Base-by-base conservation (phyloP, 2,888 invertebrate species). In the Coenonympha glycerion region DNA sequence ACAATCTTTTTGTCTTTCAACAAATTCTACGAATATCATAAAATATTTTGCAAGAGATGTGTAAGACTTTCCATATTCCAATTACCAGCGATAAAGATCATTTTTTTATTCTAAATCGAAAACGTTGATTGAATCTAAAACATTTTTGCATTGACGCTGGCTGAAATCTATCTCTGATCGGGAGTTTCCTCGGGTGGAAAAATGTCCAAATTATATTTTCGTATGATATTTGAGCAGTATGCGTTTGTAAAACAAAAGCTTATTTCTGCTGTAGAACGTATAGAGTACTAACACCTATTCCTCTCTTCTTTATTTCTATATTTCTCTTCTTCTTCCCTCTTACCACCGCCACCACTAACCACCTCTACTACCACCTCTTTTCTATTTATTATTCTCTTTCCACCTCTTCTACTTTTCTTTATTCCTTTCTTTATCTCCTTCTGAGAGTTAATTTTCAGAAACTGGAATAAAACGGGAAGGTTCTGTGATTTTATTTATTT, bases 91-190 rank as follows among this genome's bases (percentile, higher is more conserved):
- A 31, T 31, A 34, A 45, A 33, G 45, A 45, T 45, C 44, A 45
- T 45, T 36, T 49, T 36, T 39, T 31, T 19, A 40, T 34, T 52
- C 47, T 41, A 52, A 55, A 68, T 65, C 71, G 66, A 76, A 78
- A 76, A 76, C 75, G 74, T 79, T 69, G 81, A 81, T 68, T 78
- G 80, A 71, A 53, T 78, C 76, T 74, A 70, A 63, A 75, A 69
- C 68, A 65, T 69, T 73, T 70, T 64, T 67, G 66, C 65, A 63
- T 64, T 68, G 76, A 77, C 65, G 78, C 73, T 58, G 70, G 58
- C 67, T 67, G 60, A 65, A 73, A 76, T 75, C 68, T 69, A 65
- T 65, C 61, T 72, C 61, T 72, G 71, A 72, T 71, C 73, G 65
- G 52, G 66, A 72, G 68, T 60, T 69, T 66, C 61, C 62, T 69